Evolutionary conservation across 2,797 vertebrate species (phyloP), one percentile per base, ranked within the genome.

Genomic region (Distichodus sexfasciatus): DNA sequence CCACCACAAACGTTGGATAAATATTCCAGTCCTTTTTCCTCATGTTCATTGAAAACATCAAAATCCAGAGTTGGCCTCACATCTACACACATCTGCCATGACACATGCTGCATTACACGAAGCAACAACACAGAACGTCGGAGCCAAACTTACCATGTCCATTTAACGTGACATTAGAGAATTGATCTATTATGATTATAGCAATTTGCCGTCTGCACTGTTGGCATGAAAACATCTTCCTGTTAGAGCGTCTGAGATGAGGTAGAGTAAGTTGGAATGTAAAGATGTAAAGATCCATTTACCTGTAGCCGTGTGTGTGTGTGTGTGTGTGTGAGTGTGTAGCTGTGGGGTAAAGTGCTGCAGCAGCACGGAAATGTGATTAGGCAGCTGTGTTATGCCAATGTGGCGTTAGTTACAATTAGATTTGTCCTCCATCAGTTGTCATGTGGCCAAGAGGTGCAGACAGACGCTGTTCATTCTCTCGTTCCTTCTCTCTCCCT

Each of bases 321-420:
- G 19, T 58, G 44, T 54, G 7, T 48, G 21, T 55, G 47, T 58
- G 44, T 46, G n/a, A 21, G 19, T 58, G 44, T 60, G 62, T 38
- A 47, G 38, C 29, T 48, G 41, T 61, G 40, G 31, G 23, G 47
- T 62, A 57, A 70, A 70, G 66, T 70, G 71, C 63, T 71, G 31
- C 35, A 50, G 23, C 10, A 40, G 19, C 53, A 28, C 59, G 55
- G 46, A 9, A 71, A 79, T 76, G 53, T 10, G 31, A 79, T 79
- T 64, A 67, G 53, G 70, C 46, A 38, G 70, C 53, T 57, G 53
- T 61, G 64, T 72, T 76, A 62, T 66, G 60, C 61, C 73, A 78
- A 47, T 64, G 67, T 17, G 68, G 31, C 29, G 67, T 71, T 62
- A 54, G 60, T 43, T 64, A 63, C 51, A 71, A 71, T 76, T 72